A percentile compares a stretch with the other conserved stretches of the same genome.
phyloP scores from a whole-genome alignment of 2,113 vertebrate species.

The Progne subis region DNA sequence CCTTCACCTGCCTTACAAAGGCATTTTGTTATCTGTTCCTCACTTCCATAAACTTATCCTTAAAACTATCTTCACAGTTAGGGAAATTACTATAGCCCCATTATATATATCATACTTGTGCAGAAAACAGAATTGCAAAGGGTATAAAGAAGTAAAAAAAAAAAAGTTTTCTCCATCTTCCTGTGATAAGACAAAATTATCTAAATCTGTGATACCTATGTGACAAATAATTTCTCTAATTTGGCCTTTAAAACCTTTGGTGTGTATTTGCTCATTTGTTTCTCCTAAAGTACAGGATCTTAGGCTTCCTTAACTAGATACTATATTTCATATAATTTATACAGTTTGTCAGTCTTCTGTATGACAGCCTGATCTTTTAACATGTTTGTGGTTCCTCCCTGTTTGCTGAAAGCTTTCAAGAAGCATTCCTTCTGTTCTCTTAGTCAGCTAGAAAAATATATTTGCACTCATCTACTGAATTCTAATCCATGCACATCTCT shows the following conservation, averaged over 20 bases:
- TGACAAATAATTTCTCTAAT: not conserved
- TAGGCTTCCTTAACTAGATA: not conserved
- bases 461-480: not conserved
- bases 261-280: not conserved
- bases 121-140: not conserved
- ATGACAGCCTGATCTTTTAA: not conserved
- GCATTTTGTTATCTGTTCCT: not conserved
- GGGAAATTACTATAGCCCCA: not conserved
- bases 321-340: not conserved
- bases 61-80: not conserved
- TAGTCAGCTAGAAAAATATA: not conserved
- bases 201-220: not conserved
- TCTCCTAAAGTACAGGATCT: accelerated
- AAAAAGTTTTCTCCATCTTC: not conserved
- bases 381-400: not conserved
- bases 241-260: not conserved
- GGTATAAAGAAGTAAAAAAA: not conserved
- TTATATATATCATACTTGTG: not conserved
- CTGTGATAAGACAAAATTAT: not conserved
- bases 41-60: not conserved
- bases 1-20: not conserved
- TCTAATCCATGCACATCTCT: not conserved
- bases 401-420: not conserved
- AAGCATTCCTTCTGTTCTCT: not conserved
- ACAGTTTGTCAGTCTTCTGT: not conserved